These are phyloP conservation scores for Piprites chloris DNA, from an alignment of 2,113 vertebrate species.

Conservation along the genomic window DNA sequence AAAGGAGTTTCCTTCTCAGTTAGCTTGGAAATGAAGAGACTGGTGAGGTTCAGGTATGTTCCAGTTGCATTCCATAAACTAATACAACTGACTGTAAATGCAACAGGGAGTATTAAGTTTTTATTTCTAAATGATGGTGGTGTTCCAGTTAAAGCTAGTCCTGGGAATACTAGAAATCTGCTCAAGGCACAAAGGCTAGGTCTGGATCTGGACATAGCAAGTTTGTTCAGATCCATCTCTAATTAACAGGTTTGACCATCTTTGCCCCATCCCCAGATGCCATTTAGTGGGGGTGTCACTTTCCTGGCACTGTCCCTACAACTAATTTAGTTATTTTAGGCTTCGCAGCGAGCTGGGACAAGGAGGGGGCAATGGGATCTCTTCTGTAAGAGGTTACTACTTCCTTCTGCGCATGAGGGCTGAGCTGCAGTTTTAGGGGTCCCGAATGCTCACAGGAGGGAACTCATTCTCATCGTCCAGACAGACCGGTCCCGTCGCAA, in stretches of 20 bases:
- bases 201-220: neutral
- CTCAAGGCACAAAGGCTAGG: constrained; percentile 14
- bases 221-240: neutral
- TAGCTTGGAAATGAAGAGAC: neutral
- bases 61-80: neutral
- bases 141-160: neutral
- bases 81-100: neutral
- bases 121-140: constrained; percentile 7
- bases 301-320: constrained; percentile 39
- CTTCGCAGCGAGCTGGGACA: neutral
- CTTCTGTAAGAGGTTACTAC: neutral
- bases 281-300: neutral
- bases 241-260: neutral
- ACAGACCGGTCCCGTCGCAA: constrained; percentile 86
- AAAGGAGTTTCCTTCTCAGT: constrained; percentile 10
- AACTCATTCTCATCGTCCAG: constrained; percentile 94
- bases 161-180: neutral
- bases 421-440: constrained; percentile 72
- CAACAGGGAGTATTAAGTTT: neutral
- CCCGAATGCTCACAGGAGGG: constrained; percentile 88
- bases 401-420: constrained; percentile 27
- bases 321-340: neutral
- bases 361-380: neutral
- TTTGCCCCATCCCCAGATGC: constrained; percentile 1
- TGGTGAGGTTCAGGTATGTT: neutral